Base-by-base conservation (phyloP, 2,888 invertebrate genomes). In the Acronicta alni region DNA sequence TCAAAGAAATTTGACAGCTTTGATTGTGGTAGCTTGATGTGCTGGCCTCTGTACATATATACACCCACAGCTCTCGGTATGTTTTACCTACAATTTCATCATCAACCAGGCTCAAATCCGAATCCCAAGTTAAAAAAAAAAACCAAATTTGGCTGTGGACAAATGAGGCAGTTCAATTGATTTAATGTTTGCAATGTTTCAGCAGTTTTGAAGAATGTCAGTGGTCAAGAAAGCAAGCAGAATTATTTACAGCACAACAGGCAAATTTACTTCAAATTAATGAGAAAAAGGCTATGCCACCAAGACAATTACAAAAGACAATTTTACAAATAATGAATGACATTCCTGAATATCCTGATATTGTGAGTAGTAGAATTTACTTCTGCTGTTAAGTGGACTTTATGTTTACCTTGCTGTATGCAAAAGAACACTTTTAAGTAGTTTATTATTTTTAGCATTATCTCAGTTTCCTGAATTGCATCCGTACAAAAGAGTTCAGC, bases 161-260 rank as follows among this genome's bases (percentile, higher is more conserved):
- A n/a, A n/a, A n/a, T n/a, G n/a, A n/a, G n/a, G n/a, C n/a, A n/a
- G n/a, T n/a, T n/a, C n/a, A n/a, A n/a, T n/a, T n/a, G n/a, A 32
- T 26, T 15, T 4, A 10, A 23, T 16, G 7, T 1, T 10, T 38
- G 8, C 26, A 45, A 49, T 55, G 57, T 85, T 87, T 65, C 65
- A 94, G 91, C 71, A 89, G 82, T 75, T 94, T 93, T 66, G 95
- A 95, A 71, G 95, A 96, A 75, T 95, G 96, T 71, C 96, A 96
- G 59, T 98, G 97, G 97, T 98, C 98, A 1, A 96, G 97, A 65
- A 96, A 97, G 78, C 98, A 98, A 90, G 98, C 98, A 0, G 98
- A 98, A 87, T 92, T 98, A 47, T 97, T 98, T 82, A 97, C 98
- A 56, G 97, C 98, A 0, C 97, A 98, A 79, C 98, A 98, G 90